Percentiles rank a stretch among this genome's conserved stretches.
phyloP scores from a whole-genome alignment of 2,113 vertebrate genomes.

The Erythrocercus mccallii region DNA sequence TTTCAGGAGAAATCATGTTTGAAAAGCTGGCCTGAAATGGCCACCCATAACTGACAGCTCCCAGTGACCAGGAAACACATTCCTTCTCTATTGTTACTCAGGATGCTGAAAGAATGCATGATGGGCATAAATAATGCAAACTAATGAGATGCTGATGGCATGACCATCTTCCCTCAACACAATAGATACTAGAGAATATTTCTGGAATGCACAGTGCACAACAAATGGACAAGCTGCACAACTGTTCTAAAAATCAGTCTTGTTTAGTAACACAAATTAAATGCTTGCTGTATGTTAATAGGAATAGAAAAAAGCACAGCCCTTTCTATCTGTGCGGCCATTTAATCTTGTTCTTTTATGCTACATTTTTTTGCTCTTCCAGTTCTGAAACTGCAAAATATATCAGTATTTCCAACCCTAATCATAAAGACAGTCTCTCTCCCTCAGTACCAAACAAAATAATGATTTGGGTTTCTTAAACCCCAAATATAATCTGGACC shows the following conservation, averaged over 20 bases:
- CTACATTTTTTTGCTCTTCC: neutral
- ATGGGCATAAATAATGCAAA: constrained; percentile 1
- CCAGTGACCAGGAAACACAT: neutral
- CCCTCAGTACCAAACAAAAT: neutral
- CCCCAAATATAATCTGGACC: neutral
- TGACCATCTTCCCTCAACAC: neutral
- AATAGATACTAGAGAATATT: neutral
- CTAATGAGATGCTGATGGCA: neutral
- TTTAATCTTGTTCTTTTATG: neutral
- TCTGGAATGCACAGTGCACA: neutral
- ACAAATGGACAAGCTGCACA: neutral
- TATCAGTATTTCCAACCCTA: neutral
- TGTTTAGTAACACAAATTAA: neutral
- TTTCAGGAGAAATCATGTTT: neutral
- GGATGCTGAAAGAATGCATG: neutral
- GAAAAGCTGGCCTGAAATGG: neutral
- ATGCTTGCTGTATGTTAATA: neutral
- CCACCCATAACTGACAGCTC: neutral
- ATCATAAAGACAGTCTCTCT: neutral
- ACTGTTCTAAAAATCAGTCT: neutral
- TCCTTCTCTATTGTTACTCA: neutral
- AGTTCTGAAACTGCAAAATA: neutral
- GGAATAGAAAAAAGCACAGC: neutral
- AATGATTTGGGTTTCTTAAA: neutral
- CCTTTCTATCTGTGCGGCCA: neutral